Conservation (phyloP, 1,140 invertebrate species). For the Acyrthosiphon pisum region DNA sequence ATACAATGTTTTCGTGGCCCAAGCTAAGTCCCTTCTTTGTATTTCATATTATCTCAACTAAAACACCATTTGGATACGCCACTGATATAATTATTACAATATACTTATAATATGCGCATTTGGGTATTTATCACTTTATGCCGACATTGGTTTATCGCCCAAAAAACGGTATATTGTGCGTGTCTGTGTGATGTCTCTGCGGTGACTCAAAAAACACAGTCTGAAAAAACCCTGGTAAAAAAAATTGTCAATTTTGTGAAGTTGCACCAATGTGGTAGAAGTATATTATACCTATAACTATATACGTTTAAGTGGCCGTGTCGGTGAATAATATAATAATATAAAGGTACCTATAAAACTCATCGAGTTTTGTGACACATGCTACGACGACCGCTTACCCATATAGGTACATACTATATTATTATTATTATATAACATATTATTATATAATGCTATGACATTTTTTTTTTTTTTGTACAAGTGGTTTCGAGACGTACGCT, state of each 20-base stretch:
- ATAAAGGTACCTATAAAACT: neutral
- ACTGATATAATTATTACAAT: too few relatives aligned
- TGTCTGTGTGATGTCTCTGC: too few relatives aligned
- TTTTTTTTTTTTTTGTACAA: neutral
- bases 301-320: neutral
- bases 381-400: neutral
- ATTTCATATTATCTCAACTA: too few relatives aligned
- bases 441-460: neutral
- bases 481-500: neutral
- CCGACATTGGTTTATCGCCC: too few relatives aligned
- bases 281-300: too few relatives aligned
- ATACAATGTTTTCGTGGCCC: too few relatives aligned
- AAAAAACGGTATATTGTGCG: too few relatives aligned
- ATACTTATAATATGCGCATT: too few relatives aligned
- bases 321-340: neutral
- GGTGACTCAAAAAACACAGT: neutral
- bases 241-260: neutral
- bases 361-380: neutral
- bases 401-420: neutral
- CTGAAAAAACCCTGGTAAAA: neutral
- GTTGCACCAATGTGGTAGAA: neutral
- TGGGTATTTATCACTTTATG: too few relatives aligned
- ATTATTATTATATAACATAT: too few relatives aligned
- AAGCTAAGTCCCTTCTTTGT: too few relatives aligned
- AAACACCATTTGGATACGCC: too few relatives aligned